phyloP scores from a whole-genome alignment of 2,113 vertebrate species.

The Capra hircus region DNA sequence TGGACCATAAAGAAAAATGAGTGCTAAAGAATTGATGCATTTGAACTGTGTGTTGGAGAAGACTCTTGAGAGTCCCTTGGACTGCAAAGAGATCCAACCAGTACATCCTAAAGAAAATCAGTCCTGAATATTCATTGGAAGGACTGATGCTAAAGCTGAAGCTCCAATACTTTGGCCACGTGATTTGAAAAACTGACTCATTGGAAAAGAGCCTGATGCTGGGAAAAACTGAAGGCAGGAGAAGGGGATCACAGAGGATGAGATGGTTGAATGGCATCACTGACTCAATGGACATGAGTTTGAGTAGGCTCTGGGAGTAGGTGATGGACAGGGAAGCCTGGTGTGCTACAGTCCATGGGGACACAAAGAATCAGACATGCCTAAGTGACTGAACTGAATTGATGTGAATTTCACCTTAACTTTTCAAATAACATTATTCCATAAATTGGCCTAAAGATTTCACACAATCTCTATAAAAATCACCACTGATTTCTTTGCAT shows the following conservation, averaged over 20 bases:
- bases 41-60: not conserved
- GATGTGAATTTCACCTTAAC: not conserved
- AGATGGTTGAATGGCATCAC: not conserved
- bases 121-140: not conserved
- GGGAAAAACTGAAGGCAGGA: not conserved
- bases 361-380: not conserved
- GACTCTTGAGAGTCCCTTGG: not conserved
- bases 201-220: not conserved
- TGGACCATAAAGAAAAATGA: not conserved
- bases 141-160: not conserved
- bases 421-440: not conserved
- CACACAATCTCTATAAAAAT: not conserved
- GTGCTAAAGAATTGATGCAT: not conserved
- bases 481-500: not conserved
- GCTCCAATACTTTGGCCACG: not conserved
- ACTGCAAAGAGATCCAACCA: not conserved
- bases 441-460: not conserved
- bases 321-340: not conserved
- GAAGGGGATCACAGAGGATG: not conserved
- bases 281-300: not conserved
- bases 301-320: not conserved
- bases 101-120: not conserved
- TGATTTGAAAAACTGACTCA: not conserved
- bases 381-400: not conserved
- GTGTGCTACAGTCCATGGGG: rapidly evolving